A percentile compares a stretch with the other conserved stretches of the same genome.
Conservation (phyloP, 2,888 invertebrate genomes). For the Darwinula stevensoni region DNA sequence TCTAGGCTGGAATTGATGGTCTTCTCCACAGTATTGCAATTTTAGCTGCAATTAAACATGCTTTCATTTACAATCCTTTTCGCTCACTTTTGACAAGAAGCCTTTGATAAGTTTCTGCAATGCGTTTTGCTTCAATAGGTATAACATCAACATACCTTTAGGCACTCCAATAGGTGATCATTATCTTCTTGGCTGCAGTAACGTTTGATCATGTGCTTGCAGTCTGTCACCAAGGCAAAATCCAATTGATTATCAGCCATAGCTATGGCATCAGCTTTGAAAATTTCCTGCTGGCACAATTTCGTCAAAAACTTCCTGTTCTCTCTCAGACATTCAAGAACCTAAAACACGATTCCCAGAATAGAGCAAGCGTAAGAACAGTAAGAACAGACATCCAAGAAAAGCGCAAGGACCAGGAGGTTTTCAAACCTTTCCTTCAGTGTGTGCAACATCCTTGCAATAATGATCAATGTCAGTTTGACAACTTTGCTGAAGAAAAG, state of each 20-base stretch:
- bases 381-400: no score
- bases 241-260: constrained; percentile 60
- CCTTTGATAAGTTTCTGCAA: no score
- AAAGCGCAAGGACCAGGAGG: no score
- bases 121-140: no score
- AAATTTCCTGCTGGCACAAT: constrained; percentile 45
- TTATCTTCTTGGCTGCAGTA: constrained; percentile 46
- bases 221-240: constrained; percentile 48
- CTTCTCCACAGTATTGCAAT: no score
- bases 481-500: constrained; percentile 19
- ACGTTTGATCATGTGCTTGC: constrained; percentile 53
- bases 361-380: no score
- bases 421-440: no score
- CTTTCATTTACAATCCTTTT: no score
- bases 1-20: no score
- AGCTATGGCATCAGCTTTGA: constrained; percentile 56
- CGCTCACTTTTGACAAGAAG: no score
- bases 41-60: no score
- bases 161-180: constrained; percentile 34
- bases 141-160: constrained; percentile 35
- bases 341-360: no score
- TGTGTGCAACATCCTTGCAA: constrained; percentile 15
- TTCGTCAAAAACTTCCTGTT: constrained; percentile 26
- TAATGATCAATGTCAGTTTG: constrained; percentile 14
- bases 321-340: constrained; percentile 46